Percentiles rank a stretch among this genome's conserved stretches.
Evolutionary conservation across 2,888 invertebrate species (phyloP).

Genomic region (Polymixis lichenea): DNA sequence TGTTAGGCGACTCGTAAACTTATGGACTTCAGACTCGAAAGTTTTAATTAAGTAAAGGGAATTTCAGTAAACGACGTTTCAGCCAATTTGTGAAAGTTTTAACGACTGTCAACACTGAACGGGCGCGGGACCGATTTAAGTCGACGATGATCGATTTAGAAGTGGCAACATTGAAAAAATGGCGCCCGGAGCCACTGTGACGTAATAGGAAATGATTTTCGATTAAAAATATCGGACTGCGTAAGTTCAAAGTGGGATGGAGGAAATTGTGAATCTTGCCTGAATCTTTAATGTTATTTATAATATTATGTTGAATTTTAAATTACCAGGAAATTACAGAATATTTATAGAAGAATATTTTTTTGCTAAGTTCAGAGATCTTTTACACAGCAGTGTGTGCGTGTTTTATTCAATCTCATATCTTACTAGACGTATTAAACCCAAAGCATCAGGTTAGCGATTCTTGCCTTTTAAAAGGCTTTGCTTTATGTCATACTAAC

Average conservation of each 20-base stretch:
- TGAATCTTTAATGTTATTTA: conserved; percentile 22
- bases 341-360: neutral
- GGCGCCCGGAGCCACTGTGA: conserved; percentile 45
- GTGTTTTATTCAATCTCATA: neutral
- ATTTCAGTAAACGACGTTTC: conserved; percentile 79
- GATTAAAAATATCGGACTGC: conserved; percentile 49
- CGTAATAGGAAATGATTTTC: conserved; percentile 50
- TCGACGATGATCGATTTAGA: conserved; percentile 69
- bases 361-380: neutral
- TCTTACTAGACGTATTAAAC: neutral
- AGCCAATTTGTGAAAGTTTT: conserved; percentile 83
- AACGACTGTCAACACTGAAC: conserved; percentile 79
- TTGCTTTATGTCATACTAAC: neutral
- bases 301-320: neutral
- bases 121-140: conserved; percentile 64
- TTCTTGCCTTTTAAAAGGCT: neutral
- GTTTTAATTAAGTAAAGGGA: conserved; percentile 86
- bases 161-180: conserved; percentile 63
- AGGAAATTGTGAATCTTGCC: conserved; percentile 32
- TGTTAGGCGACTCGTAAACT: conserved; percentile 70
- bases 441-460: neutral
- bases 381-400: too few species aligned
- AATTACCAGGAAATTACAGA: neutral
- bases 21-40: conserved; percentile 72
- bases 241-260: conserved; percentile 14